Evolutionary conservation across 1,140 invertebrate species (phyloP), one percentile per base, ranked within the genome.

Genomic region (Solenopsis invicta): DNA sequence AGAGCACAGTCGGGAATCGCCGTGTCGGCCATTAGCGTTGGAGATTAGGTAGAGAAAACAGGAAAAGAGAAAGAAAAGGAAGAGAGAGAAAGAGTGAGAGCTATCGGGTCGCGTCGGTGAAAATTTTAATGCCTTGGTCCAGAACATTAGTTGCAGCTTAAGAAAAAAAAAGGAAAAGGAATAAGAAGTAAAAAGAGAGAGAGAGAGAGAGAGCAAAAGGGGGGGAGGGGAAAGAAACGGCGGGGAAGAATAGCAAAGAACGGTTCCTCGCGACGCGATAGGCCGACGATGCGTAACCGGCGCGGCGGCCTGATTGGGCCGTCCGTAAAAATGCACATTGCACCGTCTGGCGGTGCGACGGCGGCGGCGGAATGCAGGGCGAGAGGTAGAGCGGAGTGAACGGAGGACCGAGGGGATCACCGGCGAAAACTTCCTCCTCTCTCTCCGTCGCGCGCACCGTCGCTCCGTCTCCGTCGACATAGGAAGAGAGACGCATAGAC

Each of bases 401-500:
- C 54, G 80, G 64, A 34, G 69, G 64, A 34, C 45, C 78, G 67
- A 59, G 80, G 88, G 76, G 90, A 77, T 64, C 86, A 88, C 90
- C 81, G 85, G 84, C 82, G 69, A 91, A 90, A 91, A 90, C 90
- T 90, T 91, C 90, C 89, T 91, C 74, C 82, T 89, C 88, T 78
- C 78, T 91, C 90, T 88, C 56, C 78, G 85, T 91, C 54, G 80
- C 34, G 61, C 76, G 56, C 67, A 45, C 80, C 41, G 50, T 87
- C 80, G 59, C 59, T 67, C 78, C 86, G 54, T 89, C 87, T 86
- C 85, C 86, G 74, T 91, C 86, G 56, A 87, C 84, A 90, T 93
- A 94, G 92, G 92, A 94, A 94, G 93, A 91, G 90, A 94, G 89
- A 90, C 91, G 92, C 92, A 93, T 94, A 94, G 93, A 94, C 93